phyloP scores from a whole-genome alignment of 2,113 vertebrate genomes.

The Phylloscopus trochilus region DNA sequence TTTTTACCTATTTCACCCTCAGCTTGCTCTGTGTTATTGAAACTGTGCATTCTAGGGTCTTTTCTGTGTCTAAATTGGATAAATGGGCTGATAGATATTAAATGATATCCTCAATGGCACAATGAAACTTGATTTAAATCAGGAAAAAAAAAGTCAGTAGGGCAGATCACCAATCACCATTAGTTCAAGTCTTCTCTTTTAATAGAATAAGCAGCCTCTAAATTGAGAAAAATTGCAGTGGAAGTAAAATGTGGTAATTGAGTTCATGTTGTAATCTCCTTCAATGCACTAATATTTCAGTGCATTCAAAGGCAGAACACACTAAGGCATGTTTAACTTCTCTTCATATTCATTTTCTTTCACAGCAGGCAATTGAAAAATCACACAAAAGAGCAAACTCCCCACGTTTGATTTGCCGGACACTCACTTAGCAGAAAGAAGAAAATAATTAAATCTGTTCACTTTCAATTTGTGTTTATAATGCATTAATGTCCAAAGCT shows the following conservation, averaged over 20 bases:
- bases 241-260: slow-evolving; percentile 18
- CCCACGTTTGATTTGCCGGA: neutral
- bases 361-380: neutral
- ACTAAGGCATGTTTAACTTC: neutral
- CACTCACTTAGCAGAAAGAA: neutral
- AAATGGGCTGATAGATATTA: slow-evolving; percentile 35
- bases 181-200: slow-evolving; percentile 8
- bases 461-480: neutral
- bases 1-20: neutral
- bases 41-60: neutral
- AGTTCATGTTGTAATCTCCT: slow-evolving; percentile 25
- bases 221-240: slow-evolving; percentile 53
- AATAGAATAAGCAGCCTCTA: slow-evolving; percentile 36
- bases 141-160: neutral
- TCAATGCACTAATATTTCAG: neutral
- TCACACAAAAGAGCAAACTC: neutral
- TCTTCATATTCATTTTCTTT: neutral
- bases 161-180: slow-evolving; percentile 41
- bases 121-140: slow-evolving; percentile 16
- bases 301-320: neutral
- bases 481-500: neutral
- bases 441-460: neutral
- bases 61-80: neutral
- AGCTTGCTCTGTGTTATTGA: neutral
- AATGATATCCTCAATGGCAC: neutral